Conservation (phyloP, 2,797 vertebrate species). For the Euphonia xanthogaster region DNA sequence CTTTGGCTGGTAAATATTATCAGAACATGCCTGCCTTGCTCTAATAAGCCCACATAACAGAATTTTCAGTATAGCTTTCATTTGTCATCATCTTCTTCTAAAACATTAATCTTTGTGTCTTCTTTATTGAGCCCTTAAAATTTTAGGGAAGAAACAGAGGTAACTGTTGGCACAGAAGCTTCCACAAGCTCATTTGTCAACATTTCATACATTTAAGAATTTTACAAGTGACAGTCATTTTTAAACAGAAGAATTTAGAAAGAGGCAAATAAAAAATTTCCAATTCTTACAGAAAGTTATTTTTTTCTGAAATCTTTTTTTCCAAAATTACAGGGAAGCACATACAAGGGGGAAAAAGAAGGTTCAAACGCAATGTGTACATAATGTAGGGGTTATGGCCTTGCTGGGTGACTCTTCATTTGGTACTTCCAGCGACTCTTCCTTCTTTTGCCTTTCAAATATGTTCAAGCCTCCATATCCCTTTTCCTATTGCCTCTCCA, state of each 20-base stretch:
- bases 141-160: background rate
- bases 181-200: background rate
- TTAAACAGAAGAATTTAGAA: background rate
- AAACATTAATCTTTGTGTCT: background rate
- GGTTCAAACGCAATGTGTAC: accelerated
- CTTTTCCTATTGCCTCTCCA: background rate
- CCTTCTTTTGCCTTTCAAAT: background rate
- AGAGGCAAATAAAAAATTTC: background rate
- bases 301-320: background rate
- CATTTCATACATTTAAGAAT: background rate
- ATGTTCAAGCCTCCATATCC: background rate
- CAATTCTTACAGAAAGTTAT: background rate
- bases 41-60: background rate
- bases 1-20: background rate
- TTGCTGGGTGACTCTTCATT: background rate
- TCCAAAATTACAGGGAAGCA: background rate
- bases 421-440: background rate
- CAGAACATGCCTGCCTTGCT: background rate
- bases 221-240: background rate
- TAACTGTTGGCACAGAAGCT: background rate
- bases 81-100: background rate
- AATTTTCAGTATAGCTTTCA: background rate
- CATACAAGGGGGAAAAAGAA: background rate
- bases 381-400: accelerated
- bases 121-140: background rate